These are phyloP conservation scores for Myrmecophaga tridactyla DNA, from an alignment of 2,113 vertebrate species.

Conservation along the genomic window DNA sequence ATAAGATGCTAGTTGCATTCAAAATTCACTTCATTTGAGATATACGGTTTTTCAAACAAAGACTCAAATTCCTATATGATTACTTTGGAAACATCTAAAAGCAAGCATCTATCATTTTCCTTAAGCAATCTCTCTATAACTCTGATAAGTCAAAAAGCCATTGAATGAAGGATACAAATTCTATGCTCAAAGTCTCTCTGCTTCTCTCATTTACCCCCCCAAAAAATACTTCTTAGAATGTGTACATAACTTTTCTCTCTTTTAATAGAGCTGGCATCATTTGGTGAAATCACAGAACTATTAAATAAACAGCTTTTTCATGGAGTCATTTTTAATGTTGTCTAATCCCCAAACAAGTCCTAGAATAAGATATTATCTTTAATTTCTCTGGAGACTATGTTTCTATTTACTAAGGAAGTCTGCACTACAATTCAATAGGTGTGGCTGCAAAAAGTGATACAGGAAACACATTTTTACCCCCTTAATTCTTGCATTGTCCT, in stretches of 20 bases:
- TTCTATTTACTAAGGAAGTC: background rate
- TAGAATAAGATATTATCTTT: background rate
- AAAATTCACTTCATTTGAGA: background rate
- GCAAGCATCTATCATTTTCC: background rate
- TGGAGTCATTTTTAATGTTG: background rate
- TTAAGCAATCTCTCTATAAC: background rate
- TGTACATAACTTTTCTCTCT: background rate
- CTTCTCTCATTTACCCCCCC: background rate
- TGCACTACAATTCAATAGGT: background rate
- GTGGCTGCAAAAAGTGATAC: background rate
- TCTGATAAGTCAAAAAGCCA: background rate
- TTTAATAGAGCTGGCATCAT: background rate
- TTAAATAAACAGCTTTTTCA: background rate
- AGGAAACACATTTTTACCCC: no score
- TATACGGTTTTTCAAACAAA: background rate
- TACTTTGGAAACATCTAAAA: background rate
- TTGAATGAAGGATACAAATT: background rate
- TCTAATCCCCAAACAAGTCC: background rate
- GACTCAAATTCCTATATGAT: accelerated
- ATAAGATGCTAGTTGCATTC: background rate
- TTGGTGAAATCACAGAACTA: background rate
- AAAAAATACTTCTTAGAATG: background rate
- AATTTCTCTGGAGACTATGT: background rate
- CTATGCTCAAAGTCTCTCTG: background rate
- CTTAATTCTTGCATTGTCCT: accelerated